Conservation (phyloP, 2,113 vertebrate species). For the Pao palembangensis region DNA sequence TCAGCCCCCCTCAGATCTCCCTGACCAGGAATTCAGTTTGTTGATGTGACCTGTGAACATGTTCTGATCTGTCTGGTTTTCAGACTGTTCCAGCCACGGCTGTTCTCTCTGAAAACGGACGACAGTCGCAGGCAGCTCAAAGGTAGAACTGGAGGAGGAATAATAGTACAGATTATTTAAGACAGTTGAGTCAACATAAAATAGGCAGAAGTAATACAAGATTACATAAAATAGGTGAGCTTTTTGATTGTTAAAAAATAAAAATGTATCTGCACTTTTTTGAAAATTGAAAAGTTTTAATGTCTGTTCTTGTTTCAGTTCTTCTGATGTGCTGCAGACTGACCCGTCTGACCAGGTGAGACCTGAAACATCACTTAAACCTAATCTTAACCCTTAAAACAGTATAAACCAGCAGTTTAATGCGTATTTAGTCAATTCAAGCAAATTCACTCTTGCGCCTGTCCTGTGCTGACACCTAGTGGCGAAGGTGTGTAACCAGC, state of each 20-base stretch:
- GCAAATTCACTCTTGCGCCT: neutral
- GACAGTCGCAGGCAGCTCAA: conserved; percentile 36
- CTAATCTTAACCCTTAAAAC: neutral
- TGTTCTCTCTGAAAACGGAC: conserved; percentile 60
- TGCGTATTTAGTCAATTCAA: neutral
- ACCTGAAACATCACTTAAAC: neutral
- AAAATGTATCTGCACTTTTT: no score
- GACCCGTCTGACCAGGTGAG: conserved; percentile 76
- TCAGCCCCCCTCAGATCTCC: conserved; percentile 25
- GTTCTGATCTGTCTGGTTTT: neutral
- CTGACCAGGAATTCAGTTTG: neutral
- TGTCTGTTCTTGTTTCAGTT: conserved; percentile 62
- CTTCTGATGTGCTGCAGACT: conserved; percentile 64
- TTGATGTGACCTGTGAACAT: no score
- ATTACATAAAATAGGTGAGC: no score
- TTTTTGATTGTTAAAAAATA: no score
- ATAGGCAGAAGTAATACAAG: no score
- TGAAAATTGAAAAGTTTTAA: neutral
- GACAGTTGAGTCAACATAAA: no score
- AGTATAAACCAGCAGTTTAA: neutral
- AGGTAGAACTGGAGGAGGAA: conserved; percentile 37
- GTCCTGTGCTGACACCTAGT: conserved; percentile 39
- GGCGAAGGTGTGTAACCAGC: conserved; percentile 4
- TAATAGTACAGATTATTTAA: no score
- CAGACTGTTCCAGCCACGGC: conserved; percentile 28